Evolutionary conservation across 2,797 vertebrate genomes (phyloP), one percentile per base, ranked within the genome.

Genomic region (Lemur catta): DNA sequence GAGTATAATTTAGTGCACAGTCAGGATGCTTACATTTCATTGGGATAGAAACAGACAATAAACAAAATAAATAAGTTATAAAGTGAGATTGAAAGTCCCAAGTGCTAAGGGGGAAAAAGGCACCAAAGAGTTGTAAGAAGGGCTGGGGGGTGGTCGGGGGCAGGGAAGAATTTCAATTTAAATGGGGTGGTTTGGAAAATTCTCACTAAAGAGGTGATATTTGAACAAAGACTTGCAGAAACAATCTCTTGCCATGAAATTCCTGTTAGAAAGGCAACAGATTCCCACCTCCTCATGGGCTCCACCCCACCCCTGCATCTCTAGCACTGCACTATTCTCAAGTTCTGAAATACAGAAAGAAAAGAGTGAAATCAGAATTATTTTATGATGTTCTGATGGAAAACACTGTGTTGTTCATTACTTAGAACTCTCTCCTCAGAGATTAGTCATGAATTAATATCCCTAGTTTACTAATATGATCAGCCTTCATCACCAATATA

Each of bases 371-470:
- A 55, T 30, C 12, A 17, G 41, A 75, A 75, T 81, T 35, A 38
- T 74, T 96, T 93, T 63, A 35, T 46, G 63, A n/a, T 67, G 5
- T 72, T 55, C 59, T 38, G 35, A 91, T 65, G 35, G 76, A 87
- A 94, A 96, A 38, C 35, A 63, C 30, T 48, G 14, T 28, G 6
- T 35, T 75, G 48, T 80, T 89, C 67, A 67, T 76, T 48, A 78
- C 59, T 89, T 72, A 38, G 48, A 82, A 41, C 17, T 80, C 35
- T 76, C 33, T 97, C 75, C 76, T 50, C 41, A 55, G 61, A 61
- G 67, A 81, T 75, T 93, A 59, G 71, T 85, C 50, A 24, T 24
- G 20, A 86, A 86, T 65, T 76, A 80, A 86, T n/a, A 91, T 24
- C 55, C n/a, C 67, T 55, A 11, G 55, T 94, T 84, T 80, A 72